Evolutionary conservation across 2,113 vertebrate genomes (phyloP).

Genomic region (Heterocephalus glaber): DNA sequence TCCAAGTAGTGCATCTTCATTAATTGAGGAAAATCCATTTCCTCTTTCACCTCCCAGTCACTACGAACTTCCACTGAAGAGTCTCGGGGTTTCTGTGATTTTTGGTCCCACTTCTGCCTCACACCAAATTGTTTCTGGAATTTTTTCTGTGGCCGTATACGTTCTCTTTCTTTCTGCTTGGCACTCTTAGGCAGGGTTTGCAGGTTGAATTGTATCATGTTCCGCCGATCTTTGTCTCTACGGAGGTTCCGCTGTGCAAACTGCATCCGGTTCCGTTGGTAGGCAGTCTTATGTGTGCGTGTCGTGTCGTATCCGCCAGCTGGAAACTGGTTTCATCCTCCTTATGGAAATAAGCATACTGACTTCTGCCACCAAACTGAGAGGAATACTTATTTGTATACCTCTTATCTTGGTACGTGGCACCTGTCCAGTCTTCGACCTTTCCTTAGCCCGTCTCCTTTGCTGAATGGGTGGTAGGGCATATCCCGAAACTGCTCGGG

Average conservation of each 20-base stretch:
- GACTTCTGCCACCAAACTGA: slow-evolving; percentile 97
- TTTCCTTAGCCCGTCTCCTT: slow-evolving; percentile 97
- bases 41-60: slow-evolving; percentile 99
- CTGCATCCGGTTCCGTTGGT: slow-evolving; percentile 98
- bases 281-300: slow-evolving; percentile 96
- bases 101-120: slow-evolving; percentile 99
- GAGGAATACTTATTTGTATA: slow-evolving; percentile 99
- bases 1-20: slow-evolving; percentile 99
- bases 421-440: slow-evolving; percentile 99
- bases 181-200: slow-evolving; percentile 98
- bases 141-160: slow-evolving; percentile 97
- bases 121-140: slow-evolving; percentile 99
- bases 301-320: slow-evolving; percentile 97
- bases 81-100: slow-evolving; percentile 98
- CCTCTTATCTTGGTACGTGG: slow-evolving; percentile 98
- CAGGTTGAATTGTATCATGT: slow-evolving; percentile 97
- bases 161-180: slow-evolving; percentile 99
- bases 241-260: slow-evolving; percentile 99
- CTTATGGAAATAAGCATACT: slow-evolving; percentile 98
- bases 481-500: slow-evolving; percentile 98
- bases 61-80: slow-evolving; percentile 98
- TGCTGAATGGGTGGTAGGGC: slow-evolving; percentile 99
- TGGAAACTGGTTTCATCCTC: slow-evolving; percentile 99
- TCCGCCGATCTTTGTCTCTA: slow-evolving; percentile 97
- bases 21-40: slow-evolving; percentile 98